A percentile compares a stretch with the other conserved stretches of the same genome.
Conservation (phyloP, 1,140 invertebrate genomes). For the Pogonomyrmex barbatus region DNA sequence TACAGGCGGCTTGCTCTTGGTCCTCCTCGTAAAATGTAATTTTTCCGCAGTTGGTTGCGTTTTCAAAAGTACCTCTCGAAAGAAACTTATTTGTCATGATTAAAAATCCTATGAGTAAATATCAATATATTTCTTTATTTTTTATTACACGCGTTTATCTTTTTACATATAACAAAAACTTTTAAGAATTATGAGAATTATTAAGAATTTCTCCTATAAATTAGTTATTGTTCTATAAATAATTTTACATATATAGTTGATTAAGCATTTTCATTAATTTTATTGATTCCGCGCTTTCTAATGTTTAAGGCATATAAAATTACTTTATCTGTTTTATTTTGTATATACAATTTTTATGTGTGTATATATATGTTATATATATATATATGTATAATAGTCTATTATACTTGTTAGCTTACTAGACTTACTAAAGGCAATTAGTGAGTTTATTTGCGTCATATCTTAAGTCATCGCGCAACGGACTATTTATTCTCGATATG, state of each 20-base stretch:
- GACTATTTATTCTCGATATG: conserved; percentile 17
- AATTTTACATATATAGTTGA: neutral
- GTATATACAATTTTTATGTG: neutral
- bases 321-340: neutral
- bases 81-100: neutral
- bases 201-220: neutral
- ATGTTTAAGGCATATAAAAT: neutral
- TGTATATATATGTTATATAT: neutral
- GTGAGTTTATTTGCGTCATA: conserved; percentile 30
- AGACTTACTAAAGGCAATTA: neutral
- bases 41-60: neutral
- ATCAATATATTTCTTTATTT: neutral
- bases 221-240: neutral
- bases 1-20: neutral
- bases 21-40: neutral
- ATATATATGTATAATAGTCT: neutral
- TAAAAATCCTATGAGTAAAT: neutral
- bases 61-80: neutral
- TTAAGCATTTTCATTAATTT: conserved; percentile 2
- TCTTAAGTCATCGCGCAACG: neutral
- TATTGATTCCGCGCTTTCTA: neutral
- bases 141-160: neutral
- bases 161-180: neutral
- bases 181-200: neutral
- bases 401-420: neutral